Conservation (phyloP, 2,113 vertebrate species). For the Tyto alba region DNA sequence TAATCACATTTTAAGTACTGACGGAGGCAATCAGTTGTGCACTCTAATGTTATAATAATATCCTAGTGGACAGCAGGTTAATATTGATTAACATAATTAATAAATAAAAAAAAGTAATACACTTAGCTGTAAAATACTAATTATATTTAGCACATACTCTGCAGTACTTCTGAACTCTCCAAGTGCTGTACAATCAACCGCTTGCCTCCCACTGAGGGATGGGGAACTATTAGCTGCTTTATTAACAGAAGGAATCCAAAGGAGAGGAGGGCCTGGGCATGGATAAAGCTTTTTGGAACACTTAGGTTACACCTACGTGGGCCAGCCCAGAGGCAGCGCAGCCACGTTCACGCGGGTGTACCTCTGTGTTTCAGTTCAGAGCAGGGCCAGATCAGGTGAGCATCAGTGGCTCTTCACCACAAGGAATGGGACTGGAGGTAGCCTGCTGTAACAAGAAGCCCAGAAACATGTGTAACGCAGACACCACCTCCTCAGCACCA, state of each 20-base stretch:
- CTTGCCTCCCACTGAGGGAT: neutral
- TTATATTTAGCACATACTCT: neutral
- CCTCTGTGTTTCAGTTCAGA: neutral
- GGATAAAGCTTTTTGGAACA: neutral
- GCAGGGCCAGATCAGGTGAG: neutral
- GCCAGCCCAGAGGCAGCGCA: neutral
- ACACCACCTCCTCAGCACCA: neutral
- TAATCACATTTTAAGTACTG: constrained; percentile 2
- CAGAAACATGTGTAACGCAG: neutral
- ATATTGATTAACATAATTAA: constrained; percentile 34
- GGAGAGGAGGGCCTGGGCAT: neutral
- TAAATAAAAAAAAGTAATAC: neutral
- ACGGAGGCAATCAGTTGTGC: neutral
- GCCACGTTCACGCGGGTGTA: fast-evolving
- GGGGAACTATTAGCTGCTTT: neutral
- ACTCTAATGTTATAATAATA: neutral
- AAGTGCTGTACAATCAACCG: neutral
- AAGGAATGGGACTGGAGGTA: neutral
- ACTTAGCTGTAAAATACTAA: neutral
- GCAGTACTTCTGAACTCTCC: neutral
- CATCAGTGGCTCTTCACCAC: neutral
- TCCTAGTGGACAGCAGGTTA: neutral
- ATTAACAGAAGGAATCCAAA: neutral
- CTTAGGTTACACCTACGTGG: fast-evolving
- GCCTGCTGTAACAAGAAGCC: fast-evolving